Evolutionary conservation across 2,113 vertebrate species (phyloP), one percentile per base, ranked within the genome.

Genomic region (Syngnathoides biaculeatus): DNA sequence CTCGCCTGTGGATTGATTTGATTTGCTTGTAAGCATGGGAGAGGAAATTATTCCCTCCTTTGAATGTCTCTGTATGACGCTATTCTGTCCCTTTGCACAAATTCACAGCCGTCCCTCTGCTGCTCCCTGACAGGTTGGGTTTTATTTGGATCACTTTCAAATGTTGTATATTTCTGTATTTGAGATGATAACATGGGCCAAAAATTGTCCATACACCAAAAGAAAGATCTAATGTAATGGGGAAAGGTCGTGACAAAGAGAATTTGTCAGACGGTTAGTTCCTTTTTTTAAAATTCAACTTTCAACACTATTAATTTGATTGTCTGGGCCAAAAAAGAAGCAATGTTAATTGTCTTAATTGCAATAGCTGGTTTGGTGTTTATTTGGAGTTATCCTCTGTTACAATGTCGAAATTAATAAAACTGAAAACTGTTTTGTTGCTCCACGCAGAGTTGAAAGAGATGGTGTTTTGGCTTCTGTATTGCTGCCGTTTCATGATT

Each of bases 1-100:
- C 84, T 67, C 53, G 52, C 62, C 73, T 73, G 53, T 64, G 71
- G 69, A 71, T 75, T 77, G 74, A 82, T 81, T 38, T 71, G 59
- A 85, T 73, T 40, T 57, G 65, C 72, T 74, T 74, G 57, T 75
- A 66, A 62, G 62, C 43, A 69, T 64, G 74, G 73, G 56, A 42
- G 43, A 67, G 22, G 55, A 35, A 45, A 64, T 38, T 74, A 70
- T 74, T 72, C 64, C 17, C 52, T 84, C 72, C 67, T 50, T 76
- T 35, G 17, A 66, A 9, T 57, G 68, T 71, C 47, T 67, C 69
- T 66, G 81, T 77, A 3, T 20, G 11, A 56, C 26, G 8, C 27
- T 24, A 55, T 24, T 24, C 22, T 52, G n/a, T 7, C 2, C 20
- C 48, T 10, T 50, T 50, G 20, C 4, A 20, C n/a, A 8, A 12